These are phyloP conservation scores for Cyrtonyx montezumae DNA, from an alignment of 2,113 vertebrate genomes.

Conservation along the genomic window DNA sequence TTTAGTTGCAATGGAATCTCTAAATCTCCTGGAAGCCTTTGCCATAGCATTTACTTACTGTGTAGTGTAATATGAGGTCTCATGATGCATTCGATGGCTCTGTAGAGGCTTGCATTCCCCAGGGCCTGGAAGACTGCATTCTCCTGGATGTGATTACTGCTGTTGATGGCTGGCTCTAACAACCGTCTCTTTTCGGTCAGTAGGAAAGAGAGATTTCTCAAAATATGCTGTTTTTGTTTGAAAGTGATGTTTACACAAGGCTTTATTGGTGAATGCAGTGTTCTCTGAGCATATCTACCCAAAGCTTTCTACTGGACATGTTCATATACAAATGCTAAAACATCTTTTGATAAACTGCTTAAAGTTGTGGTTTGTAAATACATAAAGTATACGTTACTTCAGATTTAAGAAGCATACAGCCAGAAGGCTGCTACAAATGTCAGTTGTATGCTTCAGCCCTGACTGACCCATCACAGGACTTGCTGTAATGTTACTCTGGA, in stretches of 20 bases:
- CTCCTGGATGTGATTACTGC: neutral
- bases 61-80: neutral
- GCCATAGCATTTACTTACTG: neutral
- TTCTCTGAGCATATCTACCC: neutral
- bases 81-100: neutral
- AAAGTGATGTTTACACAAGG: neutral
- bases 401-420: neutral
- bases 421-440: neutral
- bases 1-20: neutral
- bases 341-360: neutral
- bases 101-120: neutral
- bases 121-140: neutral
- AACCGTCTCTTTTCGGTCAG: neutral
- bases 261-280: neutral
- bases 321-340: neutral
- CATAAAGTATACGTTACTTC: neutral
- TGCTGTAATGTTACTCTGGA: neutral
- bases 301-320: neutral
- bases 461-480: neutral
- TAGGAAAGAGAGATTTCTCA: neutral
- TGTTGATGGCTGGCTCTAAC: neutral
- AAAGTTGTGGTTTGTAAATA: neutral
- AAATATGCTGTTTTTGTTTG: neutral
- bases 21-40: neutral
- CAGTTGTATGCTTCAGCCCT: neutral